Base-by-base conservation (phyloP, 2,888 invertebrate species). In the Digitonthophagus gazella region DNA sequence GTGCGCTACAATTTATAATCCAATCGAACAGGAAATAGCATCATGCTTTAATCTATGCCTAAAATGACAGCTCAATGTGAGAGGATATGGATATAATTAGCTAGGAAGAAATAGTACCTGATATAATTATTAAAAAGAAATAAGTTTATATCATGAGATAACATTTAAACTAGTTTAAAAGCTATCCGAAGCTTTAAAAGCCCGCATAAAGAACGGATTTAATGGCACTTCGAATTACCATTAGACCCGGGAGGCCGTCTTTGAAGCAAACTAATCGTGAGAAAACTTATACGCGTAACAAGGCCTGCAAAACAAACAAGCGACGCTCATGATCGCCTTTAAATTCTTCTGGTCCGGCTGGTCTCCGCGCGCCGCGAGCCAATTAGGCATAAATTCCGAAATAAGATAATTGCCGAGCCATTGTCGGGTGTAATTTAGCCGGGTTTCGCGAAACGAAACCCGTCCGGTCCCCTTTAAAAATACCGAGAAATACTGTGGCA, bases 381-480 rank as follows among this genome's bases (percentile, higher is more conserved):
- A 61, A 61, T 61, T 61, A 61, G 20, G 19, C 61, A 61, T 18
- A 20, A 61, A 61, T 61, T 61, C 61, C 61, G 18, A 61, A 61
- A 61, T 61, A 61, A 61, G 61, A 61, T 61, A 61, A 61, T 61
- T 61, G 61, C 19, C 15, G 18, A 18, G 61, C 61, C 61, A 61
- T 61, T 61, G 61, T 61, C 61, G 61, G 61, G 19, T 61, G 18
- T 61, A 61, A 61, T 61, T 61, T 61, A 61, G 61, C 20, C 20
- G 18, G 19, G 61, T 61, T 61, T 61, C 18, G 61, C 18, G 61
- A 18, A 61, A 20, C 28, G 28, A 4, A 61, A 20, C 61, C 20
- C 61, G 61, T 5, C 20, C 61, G 16, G 20, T 61, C 61, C 19
- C 61, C 61, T 61, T 20, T 61, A 61, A 61, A 61, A 61, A 61